A percentile compares a stretch with the other conserved stretches of the same genome.
Evolutionary conservation across 2,888 invertebrate species (phyloP).

Genomic region (Yponomeuta evonymella): DNA sequence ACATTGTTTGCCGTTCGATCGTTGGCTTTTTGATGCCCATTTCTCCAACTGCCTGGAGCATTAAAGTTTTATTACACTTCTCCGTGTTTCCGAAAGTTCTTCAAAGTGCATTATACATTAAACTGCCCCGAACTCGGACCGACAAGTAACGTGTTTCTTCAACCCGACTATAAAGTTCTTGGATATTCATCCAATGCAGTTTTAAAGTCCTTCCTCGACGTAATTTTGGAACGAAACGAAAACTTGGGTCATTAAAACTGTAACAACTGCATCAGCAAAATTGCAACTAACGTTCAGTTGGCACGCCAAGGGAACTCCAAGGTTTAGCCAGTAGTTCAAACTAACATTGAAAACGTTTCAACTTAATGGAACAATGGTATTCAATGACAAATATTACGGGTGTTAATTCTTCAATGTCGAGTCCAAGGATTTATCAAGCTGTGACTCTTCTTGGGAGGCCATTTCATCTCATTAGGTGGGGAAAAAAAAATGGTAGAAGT

Average conservation of each 20-base stretch:
- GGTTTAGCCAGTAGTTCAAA: background rate
- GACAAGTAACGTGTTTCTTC: background rate
- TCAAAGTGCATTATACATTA: background rate
- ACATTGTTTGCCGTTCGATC: background rate
- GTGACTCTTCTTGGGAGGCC: background rate
- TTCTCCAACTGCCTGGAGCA: background rate
- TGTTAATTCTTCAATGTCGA: background rate
- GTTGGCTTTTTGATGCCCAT: background rate
- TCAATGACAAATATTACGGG: background rate
- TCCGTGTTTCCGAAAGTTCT: background rate
- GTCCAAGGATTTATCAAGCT: background rate
- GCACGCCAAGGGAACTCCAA: conserved; percentile 5
- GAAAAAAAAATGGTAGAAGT: background rate
- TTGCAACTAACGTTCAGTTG: background rate
- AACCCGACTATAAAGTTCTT: background rate
- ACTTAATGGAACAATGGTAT: background rate
- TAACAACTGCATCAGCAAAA: background rate
- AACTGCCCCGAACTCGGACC: background rate
- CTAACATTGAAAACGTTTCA: background rate
- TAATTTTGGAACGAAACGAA: background rate
- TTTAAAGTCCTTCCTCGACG: background rate
- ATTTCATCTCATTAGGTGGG: background rate
- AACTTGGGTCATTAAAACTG: background rate
- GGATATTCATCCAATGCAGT: background rate
- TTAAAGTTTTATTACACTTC: background rate